Evolutionary conservation across 2,113 vertebrate species (phyloP).

Genomic region (Sarotherodon lohbergeri): DNA sequence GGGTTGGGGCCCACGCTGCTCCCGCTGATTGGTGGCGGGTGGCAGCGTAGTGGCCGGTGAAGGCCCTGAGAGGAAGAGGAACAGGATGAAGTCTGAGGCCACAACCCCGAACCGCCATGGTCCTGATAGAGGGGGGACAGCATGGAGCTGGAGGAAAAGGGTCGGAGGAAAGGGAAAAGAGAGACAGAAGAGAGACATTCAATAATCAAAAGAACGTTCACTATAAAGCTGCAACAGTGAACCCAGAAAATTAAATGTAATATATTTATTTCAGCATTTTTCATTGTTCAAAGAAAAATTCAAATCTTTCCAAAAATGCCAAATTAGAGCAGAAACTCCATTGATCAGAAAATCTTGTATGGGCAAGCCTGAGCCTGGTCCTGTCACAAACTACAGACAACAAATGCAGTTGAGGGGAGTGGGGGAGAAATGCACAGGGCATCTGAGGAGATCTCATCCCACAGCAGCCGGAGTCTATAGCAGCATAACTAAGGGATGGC

Average conservation of each 20-base stretch:
- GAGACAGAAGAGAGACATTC: background rate
- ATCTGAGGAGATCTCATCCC: background rate
- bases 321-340: background rate
- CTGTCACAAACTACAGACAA: background rate
- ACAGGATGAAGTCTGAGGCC: slow-evolving; percentile 57
- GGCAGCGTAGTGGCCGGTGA: slow-evolving; percentile 32
- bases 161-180: no score
- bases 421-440: background rate
- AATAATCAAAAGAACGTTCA: background rate
- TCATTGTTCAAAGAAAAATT: background rate
- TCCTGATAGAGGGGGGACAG: slow-evolving; percentile 65
- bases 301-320: background rate
- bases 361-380: background rate
- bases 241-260: background rate
- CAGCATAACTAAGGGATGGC: background rate
- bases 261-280: background rate
- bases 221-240: background rate
- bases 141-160: slow-evolving; percentile 57
- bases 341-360: background rate
- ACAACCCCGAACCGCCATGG: slow-evolving; percentile 60
- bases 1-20: slow-evolving; percentile 69
- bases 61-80: slow-evolving; percentile 47
- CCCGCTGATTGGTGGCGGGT: slow-evolving; percentile 57
- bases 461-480: background rate
- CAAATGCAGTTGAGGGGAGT: background rate